Base-by-base conservation (phyloP, 1,140 invertebrate species). In the Atta cephalotes region DNA sequence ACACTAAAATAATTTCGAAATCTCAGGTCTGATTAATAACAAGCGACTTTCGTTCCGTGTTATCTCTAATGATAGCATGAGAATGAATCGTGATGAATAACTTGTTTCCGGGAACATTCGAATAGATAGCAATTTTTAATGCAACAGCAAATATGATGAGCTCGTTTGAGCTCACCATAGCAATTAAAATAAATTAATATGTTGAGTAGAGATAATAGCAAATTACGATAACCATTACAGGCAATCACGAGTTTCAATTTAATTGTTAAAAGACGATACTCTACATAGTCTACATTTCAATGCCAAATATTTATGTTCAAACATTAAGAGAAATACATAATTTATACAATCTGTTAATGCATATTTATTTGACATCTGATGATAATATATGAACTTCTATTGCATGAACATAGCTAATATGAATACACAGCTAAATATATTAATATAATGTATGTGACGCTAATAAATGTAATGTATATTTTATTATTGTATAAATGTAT, bases 101-200 rank as follows among this genome's bases (percentile, higher is more conserved):
- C 85, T 89, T 78, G 72, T 82, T 90, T 87, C 88, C 85, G 53
- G 60, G 51, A 81, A 45, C 14, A 51, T 53, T n/a, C 51, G 9
- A 78, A 68, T 39, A 68, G 86, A 68, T 68, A 85, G 60, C 53
- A 86, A 89, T 89, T 89, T 72, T 60, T 60, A 63, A 21, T 21
- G 51, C 45, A 79, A 87, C 53, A 82, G 72, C 85, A 58, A 76
- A 74, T 28, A 45, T 25, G 21, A 35, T 28, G 39, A 14, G 62
- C n/a, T 76, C 28, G 58, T 78, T 35, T n/a, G 31, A 68, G 25
- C 25, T 25, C 25, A 25, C 25, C 25, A 25, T n/a, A n/a, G 5
- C 28, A 49, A n/a, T 25, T 18, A 31, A 58, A 62, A 39, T 71
- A 58, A 35, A 71, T 81, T 71, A 12, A 35, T 58, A 71, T 58